Evolutionary conservation across 2,888 invertebrate genomes (phyloP).

Genomic region (Enchytraeus crypticus): DNA sequence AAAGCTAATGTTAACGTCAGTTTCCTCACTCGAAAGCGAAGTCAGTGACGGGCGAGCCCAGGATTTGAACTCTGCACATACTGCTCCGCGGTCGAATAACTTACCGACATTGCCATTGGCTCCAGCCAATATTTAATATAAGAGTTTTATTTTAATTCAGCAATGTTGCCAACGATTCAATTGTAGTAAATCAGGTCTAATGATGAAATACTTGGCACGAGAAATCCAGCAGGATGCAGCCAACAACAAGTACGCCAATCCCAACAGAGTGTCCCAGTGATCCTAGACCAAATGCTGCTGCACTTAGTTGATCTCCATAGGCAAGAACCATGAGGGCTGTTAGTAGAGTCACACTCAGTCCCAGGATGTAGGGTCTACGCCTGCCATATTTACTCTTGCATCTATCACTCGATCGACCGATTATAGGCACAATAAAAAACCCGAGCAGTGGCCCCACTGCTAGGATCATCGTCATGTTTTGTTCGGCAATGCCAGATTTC

Average conservation of each 20-base stretch:
- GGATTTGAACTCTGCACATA: too few relatives aligned
- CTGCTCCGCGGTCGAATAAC: too few relatives aligned
- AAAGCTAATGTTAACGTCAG: too few relatives aligned
- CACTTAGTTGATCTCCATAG: conserved; percentile 37
- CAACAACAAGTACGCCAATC: conserved; percentile 52
- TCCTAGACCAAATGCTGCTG: conserved; percentile 29
- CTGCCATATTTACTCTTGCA: conserved; percentile 47
- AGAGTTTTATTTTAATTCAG: too few relatives aligned
- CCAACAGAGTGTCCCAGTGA: conserved; percentile 29
- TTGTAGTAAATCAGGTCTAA: too few relatives aligned
- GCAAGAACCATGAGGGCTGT: conserved; percentile 47
- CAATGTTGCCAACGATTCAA: too few relatives aligned
- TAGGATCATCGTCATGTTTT: conserved; percentile 49
- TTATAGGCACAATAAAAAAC: conserved; percentile 47
- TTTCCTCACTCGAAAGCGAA: too few relatives aligned
- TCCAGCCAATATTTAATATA: too few relatives aligned
- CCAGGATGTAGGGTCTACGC: conserved; percentile 50
- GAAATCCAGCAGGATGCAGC: conserved; percentile 84
- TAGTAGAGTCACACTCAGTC: conserved; percentile 43
- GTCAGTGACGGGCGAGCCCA: too few relatives aligned
- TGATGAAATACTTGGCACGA: too few relatives aligned
- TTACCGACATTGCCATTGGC: too few relatives aligned
- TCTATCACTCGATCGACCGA: conserved; percentile 45
- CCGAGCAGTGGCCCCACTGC: conserved; percentile 50
- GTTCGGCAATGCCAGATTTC: conserved; percentile 49